phyloP scores from a whole-genome alignment of 2,888 invertebrate genomes.

The Blera fallax region DNA sequence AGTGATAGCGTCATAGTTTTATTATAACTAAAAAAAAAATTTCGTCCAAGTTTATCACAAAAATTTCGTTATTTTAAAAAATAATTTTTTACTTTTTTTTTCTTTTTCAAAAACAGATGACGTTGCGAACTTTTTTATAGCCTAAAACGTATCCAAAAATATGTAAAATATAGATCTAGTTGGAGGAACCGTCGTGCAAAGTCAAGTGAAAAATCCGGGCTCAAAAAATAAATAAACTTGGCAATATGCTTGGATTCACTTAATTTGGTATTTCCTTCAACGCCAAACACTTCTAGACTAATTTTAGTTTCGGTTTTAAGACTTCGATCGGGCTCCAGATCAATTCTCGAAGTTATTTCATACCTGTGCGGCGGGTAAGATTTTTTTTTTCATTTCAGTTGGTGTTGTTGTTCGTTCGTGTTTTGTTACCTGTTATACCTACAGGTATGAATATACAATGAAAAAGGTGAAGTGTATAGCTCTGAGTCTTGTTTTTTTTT shows the following conservation, averaged over 20 bases:
- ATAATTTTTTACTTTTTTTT: neutral
- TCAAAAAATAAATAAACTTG: constrained; percentile 67
- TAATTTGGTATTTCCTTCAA: constrained; percentile 79
- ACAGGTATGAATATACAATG: constrained; percentile 68
- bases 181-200: constrained; percentile 36
- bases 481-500: constrained; percentile 52
- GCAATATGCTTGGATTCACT: constrained; percentile 74
- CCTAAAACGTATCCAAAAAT: constrained; percentile 21
- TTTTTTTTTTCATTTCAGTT: constrained; percentile 39
- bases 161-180: neutral
- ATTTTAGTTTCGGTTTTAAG: constrained; percentile 81
- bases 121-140: constrained; percentile 24
- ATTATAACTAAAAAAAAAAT: constrained; percentile 4
- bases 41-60: constrained; percentile 24
- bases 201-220: constrained; percentile 60
- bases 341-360: constrained; percentile 73
- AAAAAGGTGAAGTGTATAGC: constrained; percentile 68
- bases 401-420: constrained; percentile 57
- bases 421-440: constrained; percentile 72
- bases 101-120: neutral
- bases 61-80: constrained; percentile 14
- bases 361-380: constrained; percentile 67
- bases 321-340: constrained; percentile 79
- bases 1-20: constrained; percentile 58
- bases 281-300: constrained; percentile 82